Evolutionary conservation across 37 sponge, comb jelly and placozoan species (phyloP).

Genomic region (Agelas oroides): DNA sequence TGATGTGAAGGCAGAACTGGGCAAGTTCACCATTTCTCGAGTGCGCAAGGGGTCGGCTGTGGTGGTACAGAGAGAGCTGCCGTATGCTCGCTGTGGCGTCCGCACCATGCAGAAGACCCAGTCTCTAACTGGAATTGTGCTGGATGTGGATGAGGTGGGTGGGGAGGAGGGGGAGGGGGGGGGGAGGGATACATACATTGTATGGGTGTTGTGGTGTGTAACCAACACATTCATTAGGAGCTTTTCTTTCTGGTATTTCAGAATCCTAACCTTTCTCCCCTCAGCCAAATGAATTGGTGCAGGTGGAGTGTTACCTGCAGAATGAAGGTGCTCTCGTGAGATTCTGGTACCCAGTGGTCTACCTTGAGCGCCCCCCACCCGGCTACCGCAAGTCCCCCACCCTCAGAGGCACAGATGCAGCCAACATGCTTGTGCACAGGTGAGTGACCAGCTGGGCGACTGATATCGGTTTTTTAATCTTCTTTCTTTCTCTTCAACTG

Average conservation of each 20-base stretch:
- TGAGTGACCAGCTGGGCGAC: background rate
- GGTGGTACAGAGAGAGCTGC: constrained; percentile 64
- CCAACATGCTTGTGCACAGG: constrained; percentile 70
- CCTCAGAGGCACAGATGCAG: constrained; percentile 73
- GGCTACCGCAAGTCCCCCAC: constrained; percentile 79
- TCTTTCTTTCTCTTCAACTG: background rate
- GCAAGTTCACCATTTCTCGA: constrained; percentile 82
- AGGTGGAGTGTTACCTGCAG: constrained; percentile 94
- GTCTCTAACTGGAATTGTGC: constrained; percentile 86
- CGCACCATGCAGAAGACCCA: constrained; percentile 91
- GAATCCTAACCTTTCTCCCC: background rate
- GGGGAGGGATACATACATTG: no score
- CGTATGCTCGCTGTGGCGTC: constrained; percentile 71
- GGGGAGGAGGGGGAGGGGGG: no score
- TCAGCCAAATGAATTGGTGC: constrained; percentile 85
- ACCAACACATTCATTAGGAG: background rate
- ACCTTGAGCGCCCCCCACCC: constrained; percentile 87
- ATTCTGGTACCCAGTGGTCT: constrained; percentile 94
- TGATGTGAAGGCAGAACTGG: constrained; percentile 88
- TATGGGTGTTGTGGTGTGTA: background rate
- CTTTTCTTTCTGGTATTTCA: background rate
- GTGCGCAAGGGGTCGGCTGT: constrained; percentile 75
- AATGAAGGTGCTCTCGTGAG: constrained; percentile 93
- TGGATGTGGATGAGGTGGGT: constrained; percentile 51
- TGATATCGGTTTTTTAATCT: background rate